A percentile compares a stretch with the other conserved stretches of the same genome.
Conservation (phyloP, 2,113 vertebrate genomes). For the Choloepus hoffmanni region DNA sequence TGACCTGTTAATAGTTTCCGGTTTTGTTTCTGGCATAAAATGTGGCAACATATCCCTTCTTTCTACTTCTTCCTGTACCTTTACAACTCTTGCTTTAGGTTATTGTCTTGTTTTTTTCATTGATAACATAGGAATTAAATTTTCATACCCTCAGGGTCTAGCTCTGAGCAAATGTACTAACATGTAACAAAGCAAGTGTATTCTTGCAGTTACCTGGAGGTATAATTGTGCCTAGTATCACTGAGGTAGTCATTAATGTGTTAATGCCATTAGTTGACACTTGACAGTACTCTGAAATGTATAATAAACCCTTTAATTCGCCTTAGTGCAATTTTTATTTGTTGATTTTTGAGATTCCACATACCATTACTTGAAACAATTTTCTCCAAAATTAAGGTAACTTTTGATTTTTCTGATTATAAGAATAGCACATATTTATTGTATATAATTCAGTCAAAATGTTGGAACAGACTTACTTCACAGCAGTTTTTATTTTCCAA, state of each 20-base stretch:
- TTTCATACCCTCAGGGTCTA: background rate
- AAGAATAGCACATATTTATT: background rate
- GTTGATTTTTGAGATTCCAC: background rate
- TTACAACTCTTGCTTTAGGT: background rate
- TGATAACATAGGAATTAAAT: background rate
- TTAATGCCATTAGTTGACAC: background rate
- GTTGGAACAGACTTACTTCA: background rate
- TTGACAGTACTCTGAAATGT: background rate
- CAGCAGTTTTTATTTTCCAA: background rate
- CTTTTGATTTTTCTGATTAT: background rate
- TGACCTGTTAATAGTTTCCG: background rate
- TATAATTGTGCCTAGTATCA: background rate
- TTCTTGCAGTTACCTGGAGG: background rate
- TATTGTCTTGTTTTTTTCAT: background rate
- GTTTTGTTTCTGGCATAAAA: background rate
- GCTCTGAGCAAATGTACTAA: background rate
- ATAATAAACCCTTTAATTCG: background rate
- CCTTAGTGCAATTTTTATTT: background rate
- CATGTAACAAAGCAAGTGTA: background rate
- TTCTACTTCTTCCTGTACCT: background rate
- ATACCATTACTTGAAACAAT: background rate
- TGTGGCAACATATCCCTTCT: background rate
- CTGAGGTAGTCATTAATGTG: background rate
- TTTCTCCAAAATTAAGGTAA: constrained; percentile 28
- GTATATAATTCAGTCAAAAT: background rate